These are phyloP conservation scores for Drosophila mimica DNA, from an alignment of 2,888 invertebrate species.

Conservation along the genomic window DNA sequence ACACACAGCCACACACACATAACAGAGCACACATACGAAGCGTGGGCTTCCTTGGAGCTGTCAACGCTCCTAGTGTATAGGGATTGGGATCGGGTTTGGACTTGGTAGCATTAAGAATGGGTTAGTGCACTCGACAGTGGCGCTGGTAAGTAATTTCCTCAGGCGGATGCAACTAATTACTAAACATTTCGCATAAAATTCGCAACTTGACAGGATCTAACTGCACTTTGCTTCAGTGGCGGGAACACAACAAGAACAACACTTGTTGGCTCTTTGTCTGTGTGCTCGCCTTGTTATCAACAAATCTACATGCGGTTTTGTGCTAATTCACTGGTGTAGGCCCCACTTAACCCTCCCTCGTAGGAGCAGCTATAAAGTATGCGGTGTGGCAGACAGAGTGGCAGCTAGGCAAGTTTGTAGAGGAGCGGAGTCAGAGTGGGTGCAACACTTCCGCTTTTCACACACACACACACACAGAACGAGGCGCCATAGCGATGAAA, in stretches of 20 bases:
- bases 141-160: slow-evolving; percentile 74
- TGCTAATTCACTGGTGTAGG: slow-evolving; percentile 62
- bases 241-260: slow-evolving; percentile 44
- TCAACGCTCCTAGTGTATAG: slow-evolving; percentile 47
- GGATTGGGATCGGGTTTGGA: slow-evolving; percentile 15
- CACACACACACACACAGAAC: slow-evolving; percentile 21
- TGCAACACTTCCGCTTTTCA: slow-evolving; percentile 56
- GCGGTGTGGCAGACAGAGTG: slow-evolving; percentile 41
- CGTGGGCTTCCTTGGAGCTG: slow-evolving; percentile 57
- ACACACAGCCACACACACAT: neutral
- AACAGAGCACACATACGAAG: slow-evolving; percentile 18
- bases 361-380: slow-evolving; percentile 63
- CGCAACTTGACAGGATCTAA: slow-evolving; percentile 74
- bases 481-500: slow-evolving; percentile 52
- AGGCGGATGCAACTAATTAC: slow-evolving; percentile 80
- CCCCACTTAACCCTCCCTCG: slow-evolving; percentile 25
- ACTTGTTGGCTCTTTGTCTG: slow-evolving; percentile 30
- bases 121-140: slow-evolving; percentile 49
- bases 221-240: slow-evolving; percentile 51
- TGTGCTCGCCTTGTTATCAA: slow-evolving; percentile 68
- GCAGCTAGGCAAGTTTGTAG: slow-evolving; percentile 16
- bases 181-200: slow-evolving; percentile 80
- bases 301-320: slow-evolving; percentile 76
- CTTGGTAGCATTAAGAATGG: neutral
- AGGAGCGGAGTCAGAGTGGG: slow-evolving; percentile 1